These are phyloP conservation scores for Monoplex corrugatus DNA, from an alignment of 2,888 invertebrate species.

Conservation along the genomic window DNA sequence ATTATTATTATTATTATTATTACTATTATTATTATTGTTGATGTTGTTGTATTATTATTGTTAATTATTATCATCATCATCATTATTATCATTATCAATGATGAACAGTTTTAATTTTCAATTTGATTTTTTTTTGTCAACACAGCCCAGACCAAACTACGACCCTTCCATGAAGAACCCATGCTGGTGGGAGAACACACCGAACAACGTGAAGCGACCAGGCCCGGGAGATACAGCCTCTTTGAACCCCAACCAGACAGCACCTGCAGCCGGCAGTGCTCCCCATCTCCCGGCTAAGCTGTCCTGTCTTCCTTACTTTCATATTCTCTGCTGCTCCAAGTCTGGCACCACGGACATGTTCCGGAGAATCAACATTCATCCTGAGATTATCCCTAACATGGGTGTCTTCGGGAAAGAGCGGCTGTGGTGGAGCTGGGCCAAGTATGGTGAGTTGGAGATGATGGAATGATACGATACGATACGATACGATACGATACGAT, in stretches of 20 bases:
- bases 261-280: not conserved
- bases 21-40: too few relatives aligned
- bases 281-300: not conserved
- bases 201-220: too few relatives aligned
- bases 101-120: too few relatives aligned
- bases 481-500: too few relatives aligned
- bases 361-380: constrained; percentile 53
- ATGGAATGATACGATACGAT: too few relatives aligned
- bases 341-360: constrained; percentile 58
- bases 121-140: too few relatives aligned
- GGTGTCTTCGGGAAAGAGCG: constrained; percentile 56
- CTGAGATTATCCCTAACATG: constrained; percentile 52
- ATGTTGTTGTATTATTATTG: too few relatives aligned
- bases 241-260: not conserved
- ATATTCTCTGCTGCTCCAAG: constrained; percentile 59
- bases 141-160: constrained; percentile 55
- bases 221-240: too few relatives aligned
- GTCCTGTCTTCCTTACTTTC: constrained; percentile 57
- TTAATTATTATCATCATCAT: too few relatives aligned
- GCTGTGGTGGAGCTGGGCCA: constrained; percentile 59
- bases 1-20: too few relatives aligned
- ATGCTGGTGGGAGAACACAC: constrained; percentile 54
- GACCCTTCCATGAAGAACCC: constrained; percentile 57
- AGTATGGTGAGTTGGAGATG: constrained; percentile 58
- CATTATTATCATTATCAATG: too few relatives aligned